phyloP scores from a whole-genome alignment of 2,113 vertebrate species.

The Mobula hypostoma region DNA sequence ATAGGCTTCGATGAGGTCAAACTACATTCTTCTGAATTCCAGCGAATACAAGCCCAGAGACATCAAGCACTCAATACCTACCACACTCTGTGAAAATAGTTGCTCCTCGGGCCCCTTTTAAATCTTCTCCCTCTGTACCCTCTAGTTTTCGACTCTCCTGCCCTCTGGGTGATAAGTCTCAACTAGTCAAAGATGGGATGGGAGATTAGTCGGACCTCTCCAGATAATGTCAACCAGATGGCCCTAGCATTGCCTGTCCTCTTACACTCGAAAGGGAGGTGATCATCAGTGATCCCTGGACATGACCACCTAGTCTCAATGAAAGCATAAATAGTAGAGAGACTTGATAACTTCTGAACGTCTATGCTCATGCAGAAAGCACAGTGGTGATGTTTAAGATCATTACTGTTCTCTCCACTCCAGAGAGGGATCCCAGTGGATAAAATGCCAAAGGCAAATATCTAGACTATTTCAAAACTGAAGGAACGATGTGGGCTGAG shows the following conservation, averaged over 20 bases:
- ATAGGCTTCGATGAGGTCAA: too few relatives aligned
- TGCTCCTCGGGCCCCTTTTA: too few relatives aligned
- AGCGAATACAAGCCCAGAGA: too few relatives aligned
- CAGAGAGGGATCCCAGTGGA: not conserved
- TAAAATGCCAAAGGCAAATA: not conserved
- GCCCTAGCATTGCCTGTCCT: not conserved
- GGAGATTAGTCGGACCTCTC: not conserved
- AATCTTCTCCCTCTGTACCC: too few relatives aligned
- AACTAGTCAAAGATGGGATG: not conserved
- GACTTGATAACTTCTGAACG: not conserved
- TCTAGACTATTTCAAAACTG: not conserved
- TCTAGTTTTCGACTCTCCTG: too few relatives aligned
- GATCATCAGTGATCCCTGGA: not conserved
- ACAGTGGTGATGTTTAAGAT: not conserved
- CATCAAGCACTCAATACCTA: too few relatives aligned
- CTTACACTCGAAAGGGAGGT: not conserved
- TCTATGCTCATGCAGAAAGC: not conserved
- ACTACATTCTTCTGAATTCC: too few relatives aligned
- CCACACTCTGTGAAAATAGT: too few relatives aligned
- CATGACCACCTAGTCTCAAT: not conserved
- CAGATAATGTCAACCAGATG: not conserved
- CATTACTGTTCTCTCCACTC: not conserved
- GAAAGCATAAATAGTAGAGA: not conserved
- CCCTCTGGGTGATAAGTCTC: not conserved
- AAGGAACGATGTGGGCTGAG: not conserved